phyloP scores from a whole-genome alignment of 2,888 invertebrate genomes.

The Lycaena phlaeas region DNA sequence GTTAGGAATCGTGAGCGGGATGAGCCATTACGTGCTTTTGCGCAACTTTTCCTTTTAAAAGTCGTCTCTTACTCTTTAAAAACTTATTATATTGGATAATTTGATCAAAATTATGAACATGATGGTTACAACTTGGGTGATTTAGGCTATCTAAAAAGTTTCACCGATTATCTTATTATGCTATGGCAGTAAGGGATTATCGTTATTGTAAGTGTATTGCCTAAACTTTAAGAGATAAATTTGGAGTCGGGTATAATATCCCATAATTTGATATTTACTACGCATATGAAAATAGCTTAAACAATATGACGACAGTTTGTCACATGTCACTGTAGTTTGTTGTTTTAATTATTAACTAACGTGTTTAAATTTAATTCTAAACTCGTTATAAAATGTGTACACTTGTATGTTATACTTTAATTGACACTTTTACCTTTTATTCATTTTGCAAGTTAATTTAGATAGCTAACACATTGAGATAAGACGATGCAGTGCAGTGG shows the following conservation, averaged over 20 bases:
- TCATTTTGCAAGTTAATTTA: too few species aligned
- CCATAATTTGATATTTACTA: not conserved
- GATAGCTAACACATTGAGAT: too few species aligned
- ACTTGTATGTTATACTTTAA: too few species aligned
- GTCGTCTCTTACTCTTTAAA: slow-evolving; percentile 66
- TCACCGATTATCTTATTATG: slow-evolving; percentile 15
- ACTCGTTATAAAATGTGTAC: too few species aligned
- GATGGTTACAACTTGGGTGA: slow-evolving; percentile 62
- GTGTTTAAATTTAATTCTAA: too few species aligned
- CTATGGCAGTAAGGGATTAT: not conserved
- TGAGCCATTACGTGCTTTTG: slow-evolving; percentile 70
- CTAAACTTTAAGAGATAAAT: not conserved
- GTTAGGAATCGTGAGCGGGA: slow-evolving; percentile 65
- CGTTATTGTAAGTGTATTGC: slow-evolving; percentile 6
- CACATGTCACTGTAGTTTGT: too few species aligned
- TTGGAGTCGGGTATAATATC: not conserved
- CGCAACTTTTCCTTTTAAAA: slow-evolving; percentile 71
- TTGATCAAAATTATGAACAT: slow-evolving; percentile 64
- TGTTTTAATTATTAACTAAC: too few species aligned
- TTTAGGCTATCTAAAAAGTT: slow-evolving; percentile 50
- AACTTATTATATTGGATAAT: slow-evolving; percentile 71
- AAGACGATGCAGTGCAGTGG: too few species aligned
- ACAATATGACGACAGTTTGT: too few species aligned
- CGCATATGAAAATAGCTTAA: too few species aligned
- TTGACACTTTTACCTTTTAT: too few species aligned